Percentiles rank a stretch among this genome's conserved stretches.
These are phyloP conservation scores for Brachionus calyciflorus DNA, from an alignment of 1,140 invertebrate genomes.

Conservation along the genomic window DNA sequence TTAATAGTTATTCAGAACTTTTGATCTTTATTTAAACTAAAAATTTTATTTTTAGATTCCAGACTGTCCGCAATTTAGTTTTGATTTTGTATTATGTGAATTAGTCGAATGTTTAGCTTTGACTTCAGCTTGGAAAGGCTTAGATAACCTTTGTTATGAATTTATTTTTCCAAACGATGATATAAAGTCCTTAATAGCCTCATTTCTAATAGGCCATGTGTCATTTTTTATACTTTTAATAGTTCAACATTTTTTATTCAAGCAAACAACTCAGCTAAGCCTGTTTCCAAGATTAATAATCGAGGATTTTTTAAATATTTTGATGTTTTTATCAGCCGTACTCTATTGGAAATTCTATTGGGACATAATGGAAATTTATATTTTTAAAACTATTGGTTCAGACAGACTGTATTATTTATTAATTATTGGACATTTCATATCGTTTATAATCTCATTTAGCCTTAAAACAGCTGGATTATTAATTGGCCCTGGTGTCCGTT, in stretches of 20 bases:
- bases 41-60: background rate
- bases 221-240: background rate
- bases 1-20: no score
- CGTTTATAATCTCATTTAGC: background rate
- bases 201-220: background rate
- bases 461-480: slow-evolving; percentile 8
- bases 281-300: background rate
- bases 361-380: slow-evolving; percentile 16
- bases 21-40: no score
- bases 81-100: slow-evolving; percentile 41
- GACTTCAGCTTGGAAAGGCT: slow-evolving; percentile 17
- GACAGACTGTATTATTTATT: background rate
- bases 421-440: background rate
- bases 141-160: slow-evolving; percentile 15
- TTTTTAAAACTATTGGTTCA: background rate
- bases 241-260: background rate
- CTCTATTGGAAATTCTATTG: slow-evolving; percentile 41
- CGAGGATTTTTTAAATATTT: slow-evolving; percentile 7
- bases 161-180: slow-evolving; percentile 38
- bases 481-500: background rate
- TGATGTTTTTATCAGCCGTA: slow-evolving; percentile 36
- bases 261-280: background rate
- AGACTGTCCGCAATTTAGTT: slow-evolving; percentile 41
- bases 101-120: slow-evolving; percentile 22
- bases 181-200: background rate